Evolutionary conservation across 2,888 invertebrate genomes (phyloP).

Genomic region (Zygogramma bicolorata): DNA sequence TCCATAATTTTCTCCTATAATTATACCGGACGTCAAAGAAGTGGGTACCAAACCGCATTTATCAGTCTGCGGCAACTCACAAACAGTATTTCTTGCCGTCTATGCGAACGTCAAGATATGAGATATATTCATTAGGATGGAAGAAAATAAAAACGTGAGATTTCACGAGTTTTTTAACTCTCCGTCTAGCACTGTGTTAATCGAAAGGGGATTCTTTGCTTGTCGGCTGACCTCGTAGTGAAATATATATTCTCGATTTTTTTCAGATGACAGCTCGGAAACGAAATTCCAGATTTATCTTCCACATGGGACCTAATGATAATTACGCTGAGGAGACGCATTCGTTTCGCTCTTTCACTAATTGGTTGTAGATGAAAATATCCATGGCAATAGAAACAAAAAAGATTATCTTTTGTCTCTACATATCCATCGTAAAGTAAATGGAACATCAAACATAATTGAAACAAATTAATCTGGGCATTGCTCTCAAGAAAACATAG

Average conservation of each 20-base stretch:
- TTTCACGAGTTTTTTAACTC: neutral
- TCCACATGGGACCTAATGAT: neutral
- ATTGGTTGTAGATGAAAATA: neutral
- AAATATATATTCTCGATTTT: neutral
- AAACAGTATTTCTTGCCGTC: slow-evolving; percentile 17
- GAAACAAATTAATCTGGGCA: too few relatives aligned
- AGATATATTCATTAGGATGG: slow-evolving; percentile 17
- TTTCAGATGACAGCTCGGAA: neutral
- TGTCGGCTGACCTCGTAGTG: neutral
- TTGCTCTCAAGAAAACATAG: too few relatives aligned
- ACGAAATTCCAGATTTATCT: neutral
- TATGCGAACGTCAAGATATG: slow-evolving; percentile 9
- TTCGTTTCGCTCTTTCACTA: neutral
- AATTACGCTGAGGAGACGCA: neutral
- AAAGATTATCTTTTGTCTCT: too few relatives aligned
- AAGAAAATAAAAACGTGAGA: neutral
- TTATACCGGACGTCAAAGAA: slow-evolving; percentile 21
- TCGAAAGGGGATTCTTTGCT: neutral
- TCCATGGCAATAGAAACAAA: too few relatives aligned
- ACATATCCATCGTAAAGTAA: too few relatives aligned
- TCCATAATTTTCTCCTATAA: slow-evolving; percentile 28
- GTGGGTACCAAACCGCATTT: slow-evolving; percentile 6
- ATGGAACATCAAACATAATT: too few relatives aligned
- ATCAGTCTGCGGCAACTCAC: slow-evolving; percentile 11
- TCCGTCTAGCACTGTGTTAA: neutral